These are phyloP conservation scores for Potorous gilbertii DNA, from an alignment of 2,797 vertebrate species.

Conservation along the genomic window DNA sequence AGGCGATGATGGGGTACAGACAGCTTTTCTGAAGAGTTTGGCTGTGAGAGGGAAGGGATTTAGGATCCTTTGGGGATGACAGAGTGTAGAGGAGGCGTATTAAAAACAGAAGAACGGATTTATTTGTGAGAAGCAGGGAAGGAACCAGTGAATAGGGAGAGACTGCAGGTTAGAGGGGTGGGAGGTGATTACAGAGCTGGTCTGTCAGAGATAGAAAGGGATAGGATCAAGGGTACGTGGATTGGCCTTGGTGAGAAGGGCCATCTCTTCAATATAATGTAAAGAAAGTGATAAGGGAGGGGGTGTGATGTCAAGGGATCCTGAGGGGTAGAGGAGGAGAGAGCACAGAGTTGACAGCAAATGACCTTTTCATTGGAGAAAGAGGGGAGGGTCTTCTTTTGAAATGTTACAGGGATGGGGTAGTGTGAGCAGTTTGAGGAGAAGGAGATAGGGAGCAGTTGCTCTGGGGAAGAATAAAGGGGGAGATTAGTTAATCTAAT, in stretches of 20 bases:
- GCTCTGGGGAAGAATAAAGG: background rate
- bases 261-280: too few relatives aligned
- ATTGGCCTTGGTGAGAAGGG: background rate
- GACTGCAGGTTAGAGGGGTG: background rate
- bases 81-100: background rate
- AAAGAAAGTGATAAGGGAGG: background rate
- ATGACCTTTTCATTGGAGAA: background rate
- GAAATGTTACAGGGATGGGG: background rate
- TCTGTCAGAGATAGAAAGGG: too few relatives aligned
- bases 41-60: background rate
- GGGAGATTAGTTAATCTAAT: background rate
- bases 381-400: background rate
- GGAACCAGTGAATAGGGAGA: background rate
- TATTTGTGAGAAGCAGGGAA: background rate
- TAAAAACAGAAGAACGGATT: background rate
- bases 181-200: background rate
- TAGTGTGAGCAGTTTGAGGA: background rate
- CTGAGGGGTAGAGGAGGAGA: background rate
- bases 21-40: background rate
- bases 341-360: background rate
- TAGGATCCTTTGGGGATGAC: background rate
- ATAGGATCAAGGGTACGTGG: too few relatives aligned
- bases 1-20: background rate
- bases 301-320: background rate
- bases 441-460: background rate